Evolutionary conservation across 2,888 invertebrate species (phyloP).

Genomic region (Dicyrtomina minuta): DNA sequence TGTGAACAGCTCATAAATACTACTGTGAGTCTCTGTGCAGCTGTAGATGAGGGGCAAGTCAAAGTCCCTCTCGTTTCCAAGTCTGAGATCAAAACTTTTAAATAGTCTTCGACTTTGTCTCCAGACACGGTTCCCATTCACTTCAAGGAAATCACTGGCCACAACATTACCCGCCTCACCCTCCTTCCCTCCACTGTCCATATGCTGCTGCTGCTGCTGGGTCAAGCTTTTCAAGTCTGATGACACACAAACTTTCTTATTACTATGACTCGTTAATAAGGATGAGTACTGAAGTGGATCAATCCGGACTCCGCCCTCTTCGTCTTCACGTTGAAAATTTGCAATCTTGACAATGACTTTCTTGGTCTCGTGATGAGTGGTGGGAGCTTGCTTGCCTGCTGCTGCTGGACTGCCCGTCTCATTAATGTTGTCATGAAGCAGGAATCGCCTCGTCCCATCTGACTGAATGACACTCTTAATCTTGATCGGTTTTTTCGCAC

Average conservation of each 20-base stretch:
- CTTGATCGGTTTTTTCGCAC: constrained; percentile 51
- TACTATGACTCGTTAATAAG: no score
- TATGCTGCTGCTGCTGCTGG: no score
- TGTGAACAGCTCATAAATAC: constrained; percentile 10
- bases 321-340: no score
- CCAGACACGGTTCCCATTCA: constrained; percentile 33
- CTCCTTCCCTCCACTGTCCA: not conserved
- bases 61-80: constrained; percentile 13
- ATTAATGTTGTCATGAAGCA: constrained; percentile 31
- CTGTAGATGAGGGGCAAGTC: constrained; percentile 22
- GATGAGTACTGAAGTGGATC: not conserved
- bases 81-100: constrained; percentile 26
- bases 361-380: no score
- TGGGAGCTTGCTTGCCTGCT: no score
- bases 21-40: not conserved
- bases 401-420: not conserved
- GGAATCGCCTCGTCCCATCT: constrained; percentile 48
- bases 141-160: constrained; percentile 15
- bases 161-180: not conserved
- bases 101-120: constrained; percentile 26
- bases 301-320: not conserved
- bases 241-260: no score
- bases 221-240: no score
- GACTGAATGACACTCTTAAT: constrained; percentile 47
- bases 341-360: no score